These are phyloP conservation scores for Sogatella furcifera DNA, from an alignment of 1,140 invertebrate species.

Conservation along the genomic window DNA sequence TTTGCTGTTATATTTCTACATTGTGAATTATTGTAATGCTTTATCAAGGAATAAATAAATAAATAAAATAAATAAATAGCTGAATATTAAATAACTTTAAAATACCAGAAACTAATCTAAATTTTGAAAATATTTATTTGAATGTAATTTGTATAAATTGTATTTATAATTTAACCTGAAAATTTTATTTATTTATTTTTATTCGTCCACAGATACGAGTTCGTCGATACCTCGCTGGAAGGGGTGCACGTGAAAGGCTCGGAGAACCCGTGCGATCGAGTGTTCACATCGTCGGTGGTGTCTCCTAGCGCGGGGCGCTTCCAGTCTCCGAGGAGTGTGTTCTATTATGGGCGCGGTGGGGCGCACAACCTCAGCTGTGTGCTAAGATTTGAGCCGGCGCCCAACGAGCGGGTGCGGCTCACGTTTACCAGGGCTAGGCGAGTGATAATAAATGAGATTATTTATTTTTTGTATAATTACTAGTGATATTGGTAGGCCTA, in stretches of 20 bases:
- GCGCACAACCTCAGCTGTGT: slow-evolving; percentile 60
- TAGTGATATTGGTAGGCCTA: too few relatives aligned
- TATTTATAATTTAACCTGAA: too few relatives aligned
- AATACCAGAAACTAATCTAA: too few relatives aligned
- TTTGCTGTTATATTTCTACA: too few relatives aligned
- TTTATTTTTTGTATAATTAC: too few relatives aligned
- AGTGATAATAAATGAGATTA: neutral
- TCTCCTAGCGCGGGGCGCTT: slow-evolving; percentile 45
- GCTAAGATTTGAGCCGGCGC: slow-evolving; percentile 57
- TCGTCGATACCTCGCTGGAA: slow-evolving; percentile 45
- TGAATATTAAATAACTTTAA: too few relatives aligned
- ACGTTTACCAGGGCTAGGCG: slow-evolving; percentile 44
- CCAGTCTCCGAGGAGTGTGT: slow-evolving; percentile 64
- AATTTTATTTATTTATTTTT: too few relatives aligned
- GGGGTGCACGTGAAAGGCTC: slow-evolving; percentile 40
- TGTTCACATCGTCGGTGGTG: slow-evolving; percentile 36
- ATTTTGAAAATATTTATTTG: too few relatives aligned
- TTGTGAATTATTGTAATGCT: too few relatives aligned
- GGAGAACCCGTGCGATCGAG: slow-evolving; percentile 45
- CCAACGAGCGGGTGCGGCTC: slow-evolving; percentile 51
- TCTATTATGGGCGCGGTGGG: slow-evolving; percentile 70
- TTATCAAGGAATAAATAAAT: too few relatives aligned
- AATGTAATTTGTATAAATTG: too few relatives aligned
- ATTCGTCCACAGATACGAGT: slow-evolving; percentile 50
- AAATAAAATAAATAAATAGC: too few relatives aligned